A percentile compares a stretch with the other conserved stretches of the same genome.
These are phyloP conservation scores for Rhodinocichla rosea DNA, from an alignment of 2,113 vertebrate genomes.

Conservation along the genomic window DNA sequence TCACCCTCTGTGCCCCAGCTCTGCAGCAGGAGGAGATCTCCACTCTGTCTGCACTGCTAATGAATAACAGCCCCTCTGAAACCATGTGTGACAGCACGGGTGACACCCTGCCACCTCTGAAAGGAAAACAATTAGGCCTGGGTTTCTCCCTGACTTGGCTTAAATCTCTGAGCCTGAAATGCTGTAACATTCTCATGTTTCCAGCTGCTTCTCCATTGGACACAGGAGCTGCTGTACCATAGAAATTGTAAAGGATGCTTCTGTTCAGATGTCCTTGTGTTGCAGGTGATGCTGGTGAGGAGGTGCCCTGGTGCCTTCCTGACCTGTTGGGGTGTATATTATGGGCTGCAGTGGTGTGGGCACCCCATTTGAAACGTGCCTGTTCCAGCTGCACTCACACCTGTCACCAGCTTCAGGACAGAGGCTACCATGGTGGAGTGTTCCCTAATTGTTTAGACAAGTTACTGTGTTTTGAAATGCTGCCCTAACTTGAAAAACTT, in stretches of 20 bases:
- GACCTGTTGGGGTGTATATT: not conserved
- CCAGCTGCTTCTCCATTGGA: not conserved
- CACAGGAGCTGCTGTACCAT: not conserved
- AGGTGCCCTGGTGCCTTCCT: not conserved
- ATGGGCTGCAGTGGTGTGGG: not conserved
- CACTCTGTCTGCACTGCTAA: not conserved
- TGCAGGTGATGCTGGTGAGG: not conserved
- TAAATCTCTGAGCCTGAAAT: not conserved
- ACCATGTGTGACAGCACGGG: not conserved
- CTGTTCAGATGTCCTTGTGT: not conserved
- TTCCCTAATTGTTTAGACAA: not conserved
- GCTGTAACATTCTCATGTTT: not conserved
- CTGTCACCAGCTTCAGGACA: not conserved
- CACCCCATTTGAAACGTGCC: not conserved
- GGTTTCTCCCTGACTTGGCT: not conserved
- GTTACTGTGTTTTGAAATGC: not conserved
- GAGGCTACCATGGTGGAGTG: fast-evolving
- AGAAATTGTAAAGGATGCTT: not conserved
- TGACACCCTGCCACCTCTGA: not conserved
- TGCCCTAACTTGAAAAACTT: not conserved
- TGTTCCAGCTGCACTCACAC: not conserved
- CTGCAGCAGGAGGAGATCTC: not conserved
- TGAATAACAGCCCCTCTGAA: not conserved
- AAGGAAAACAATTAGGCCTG: not conserved
- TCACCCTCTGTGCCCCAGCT: not conserved